Conservation (phyloP, 1,140 invertebrate species). For the Trigoniulus corallinus region DNA sequence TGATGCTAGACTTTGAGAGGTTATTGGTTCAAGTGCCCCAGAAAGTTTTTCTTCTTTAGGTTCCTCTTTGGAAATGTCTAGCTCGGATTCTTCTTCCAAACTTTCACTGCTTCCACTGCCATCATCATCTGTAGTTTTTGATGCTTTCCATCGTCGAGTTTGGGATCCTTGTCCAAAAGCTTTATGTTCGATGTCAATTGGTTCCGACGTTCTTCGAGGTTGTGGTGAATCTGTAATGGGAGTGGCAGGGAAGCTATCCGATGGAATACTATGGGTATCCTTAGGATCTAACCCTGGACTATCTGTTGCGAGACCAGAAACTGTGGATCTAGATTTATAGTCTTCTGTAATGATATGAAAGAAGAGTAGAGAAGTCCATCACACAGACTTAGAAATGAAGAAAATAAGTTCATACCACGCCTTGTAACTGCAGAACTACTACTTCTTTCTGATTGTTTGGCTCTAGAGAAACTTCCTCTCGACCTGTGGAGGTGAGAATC, state of each 20-base stretch:
- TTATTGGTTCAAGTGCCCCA: neutral
- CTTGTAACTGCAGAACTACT: neutral
- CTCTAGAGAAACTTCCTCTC: neutral
- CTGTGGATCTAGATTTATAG: neutral
- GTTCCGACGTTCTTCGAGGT: neutral
- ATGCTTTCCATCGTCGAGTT: neutral
- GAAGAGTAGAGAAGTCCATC: neutral
- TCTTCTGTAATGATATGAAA: neutral
- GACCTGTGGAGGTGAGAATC: neutral
- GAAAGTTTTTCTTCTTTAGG: neutral
- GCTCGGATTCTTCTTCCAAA: neutral
- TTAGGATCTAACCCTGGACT: neutral
- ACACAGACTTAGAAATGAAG: neutral
- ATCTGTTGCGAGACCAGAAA: neutral
- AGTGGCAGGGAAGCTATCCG: too few relatives aligned
- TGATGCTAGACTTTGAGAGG: conserved; percentile 1
- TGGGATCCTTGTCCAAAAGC: neutral
- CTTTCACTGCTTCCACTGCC: neutral
- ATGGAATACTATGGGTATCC: neutral
- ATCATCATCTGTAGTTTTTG: neutral
- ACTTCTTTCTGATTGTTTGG: neutral
- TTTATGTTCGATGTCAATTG: neutral
- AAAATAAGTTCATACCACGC: neutral
- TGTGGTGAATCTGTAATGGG: neutral
- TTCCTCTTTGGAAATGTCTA: neutral